A percentile compares a stretch with the other conserved stretches of the same genome.
Conservation (phyloP, 2,888 invertebrate species). For the Platynereis dumerilii region DNA sequence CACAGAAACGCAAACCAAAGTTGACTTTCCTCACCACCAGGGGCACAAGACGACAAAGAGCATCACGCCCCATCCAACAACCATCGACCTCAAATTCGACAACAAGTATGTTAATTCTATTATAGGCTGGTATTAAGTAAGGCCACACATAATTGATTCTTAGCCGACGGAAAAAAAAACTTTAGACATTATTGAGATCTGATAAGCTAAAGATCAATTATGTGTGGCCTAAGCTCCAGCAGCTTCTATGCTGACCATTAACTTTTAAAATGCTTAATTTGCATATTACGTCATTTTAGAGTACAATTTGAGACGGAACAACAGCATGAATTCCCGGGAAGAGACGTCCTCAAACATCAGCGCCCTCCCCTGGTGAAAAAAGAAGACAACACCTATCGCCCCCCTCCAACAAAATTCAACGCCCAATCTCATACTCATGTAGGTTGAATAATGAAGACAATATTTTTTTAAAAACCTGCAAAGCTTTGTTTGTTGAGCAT, state of each 20-base stretch:
- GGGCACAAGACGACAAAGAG: slow-evolving; percentile 45
- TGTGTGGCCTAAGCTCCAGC: no score
- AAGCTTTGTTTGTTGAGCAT: no score
- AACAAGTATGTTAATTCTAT: slow-evolving; percentile 46
- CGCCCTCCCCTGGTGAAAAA: slow-evolving; percentile 45
- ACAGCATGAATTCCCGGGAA: slow-evolving; percentile 50
- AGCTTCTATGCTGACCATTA: no score
- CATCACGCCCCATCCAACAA: slow-evolving; percentile 51
- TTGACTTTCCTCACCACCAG: slow-evolving; percentile 48
- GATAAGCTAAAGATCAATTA: no score
- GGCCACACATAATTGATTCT: no score
- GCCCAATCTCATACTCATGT: slow-evolving; percentile 39
- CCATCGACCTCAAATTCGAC: slow-evolving; percentile 54
- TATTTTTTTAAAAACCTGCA: no score
- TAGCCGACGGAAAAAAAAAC: no score
- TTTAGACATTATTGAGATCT: no score
- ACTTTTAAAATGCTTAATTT: no score
- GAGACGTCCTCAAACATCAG: slow-evolving; percentile 53
- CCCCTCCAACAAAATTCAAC: slow-evolving; percentile 48
- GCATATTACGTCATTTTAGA: slow-evolving; percentile 37
- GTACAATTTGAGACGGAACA: slow-evolving; percentile 57
- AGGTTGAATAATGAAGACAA: no score
- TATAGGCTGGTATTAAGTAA: background rate
- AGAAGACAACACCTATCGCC: slow-evolving; percentile 43
- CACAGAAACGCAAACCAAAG: slow-evolving; percentile 47